Evolutionary conservation across 2,888 invertebrate genomes (phyloP).

Genomic region (Laothoe populi): DNA sequence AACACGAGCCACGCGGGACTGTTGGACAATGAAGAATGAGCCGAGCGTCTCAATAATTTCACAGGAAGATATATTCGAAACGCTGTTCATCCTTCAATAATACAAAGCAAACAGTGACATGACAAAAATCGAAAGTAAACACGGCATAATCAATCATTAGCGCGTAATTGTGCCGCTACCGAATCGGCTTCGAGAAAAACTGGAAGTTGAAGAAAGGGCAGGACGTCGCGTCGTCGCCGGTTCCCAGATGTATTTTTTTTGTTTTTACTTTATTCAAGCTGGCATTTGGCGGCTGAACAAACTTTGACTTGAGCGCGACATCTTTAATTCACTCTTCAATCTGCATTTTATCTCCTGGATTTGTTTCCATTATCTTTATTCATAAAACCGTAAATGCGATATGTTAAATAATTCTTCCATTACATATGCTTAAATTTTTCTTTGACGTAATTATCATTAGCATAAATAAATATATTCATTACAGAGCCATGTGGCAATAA

Average conservation of each 20-base stretch:
- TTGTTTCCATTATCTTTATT: constrained; percentile 60
- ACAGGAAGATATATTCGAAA: background rate
- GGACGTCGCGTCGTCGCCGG: constrained; percentile 71
- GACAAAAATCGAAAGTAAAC: constrained; percentile 72
- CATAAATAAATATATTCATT: no score
- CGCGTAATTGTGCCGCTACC: constrained; percentile 63
- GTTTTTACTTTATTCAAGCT: constrained; percentile 63
- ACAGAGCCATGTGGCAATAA: background rate
- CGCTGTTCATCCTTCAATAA: background rate
- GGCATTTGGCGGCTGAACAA: constrained; percentile 72
- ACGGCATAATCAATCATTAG: constrained; percentile 75
- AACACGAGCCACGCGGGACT: constrained; percentile 64
- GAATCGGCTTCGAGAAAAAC: constrained; percentile 57
- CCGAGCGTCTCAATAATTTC: constrained; percentile 8
- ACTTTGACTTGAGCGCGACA: constrained; percentile 74
- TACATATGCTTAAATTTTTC: background rate
- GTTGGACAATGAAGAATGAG: constrained; percentile 61
- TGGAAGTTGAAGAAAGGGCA: constrained; percentile 70
- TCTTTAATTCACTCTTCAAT: constrained; percentile 80
- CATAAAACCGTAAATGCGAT: background rate
- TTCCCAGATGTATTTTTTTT: constrained; percentile 62
- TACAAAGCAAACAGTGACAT: constrained; percentile 63
- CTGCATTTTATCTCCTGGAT: constrained; percentile 53
- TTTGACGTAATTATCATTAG: no score
- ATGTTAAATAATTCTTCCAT: background rate